Percentiles rank a stretch among this genome's conserved stretches.
These are phyloP conservation scores for Zophobas morio DNA, from an alignment of 1,140 invertebrate species.

Conservation along the genomic window DNA sequence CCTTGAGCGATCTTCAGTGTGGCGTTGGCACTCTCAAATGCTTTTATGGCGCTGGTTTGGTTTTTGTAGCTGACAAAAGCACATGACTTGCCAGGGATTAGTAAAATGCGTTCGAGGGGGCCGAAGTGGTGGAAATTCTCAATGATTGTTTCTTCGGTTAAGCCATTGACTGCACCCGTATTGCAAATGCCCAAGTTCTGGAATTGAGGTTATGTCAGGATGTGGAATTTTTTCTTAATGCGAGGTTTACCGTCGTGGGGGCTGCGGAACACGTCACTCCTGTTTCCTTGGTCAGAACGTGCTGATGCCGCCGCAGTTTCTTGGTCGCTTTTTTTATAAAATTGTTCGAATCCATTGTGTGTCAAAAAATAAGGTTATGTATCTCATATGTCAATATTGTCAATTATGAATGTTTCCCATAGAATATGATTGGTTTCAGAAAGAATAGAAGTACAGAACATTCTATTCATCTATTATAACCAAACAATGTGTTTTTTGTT, in stretches of 20 bases:
- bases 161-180: slow-evolving; percentile 81
- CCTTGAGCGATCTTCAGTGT: slow-evolving; percentile 70
- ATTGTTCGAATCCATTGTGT: slow-evolving; percentile 39
- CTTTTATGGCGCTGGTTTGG: slow-evolving; percentile 68
- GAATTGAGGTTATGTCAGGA: slow-evolving; percentile 50
- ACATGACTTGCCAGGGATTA: slow-evolving; percentile 83
- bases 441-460: too few relatives aligned
- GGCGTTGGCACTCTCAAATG: slow-evolving; percentile 73
- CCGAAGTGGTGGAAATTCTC: slow-evolving; percentile 70
- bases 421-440: too few relatives aligned
- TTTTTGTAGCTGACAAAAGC: slow-evolving; percentile 77
- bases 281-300: slow-evolving; percentile 68
- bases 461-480: too few relatives aligned
- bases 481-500: too few relatives aligned
- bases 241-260: slow-evolving; percentile 66
- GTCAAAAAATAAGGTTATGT: slow-evolving; percentile 12
- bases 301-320: slow-evolving; percentile 69
- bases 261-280: slow-evolving; percentile 65
- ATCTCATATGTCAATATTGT: too few relatives aligned
- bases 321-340: slow-evolving; percentile 61
- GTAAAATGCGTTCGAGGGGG: slow-evolving; percentile 72
- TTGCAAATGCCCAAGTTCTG: slow-evolving; percentile 76
- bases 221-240: slow-evolving; percentile 40
- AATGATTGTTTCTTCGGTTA: slow-evolving; percentile 75
- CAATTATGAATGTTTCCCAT: too few relatives aligned